A percentile compares a stretch with the other conserved stretches of the same genome.
Evolutionary conservation across 64 coral and sea anemone genomes (phyloP).

Genomic region (Anthopleura sola): DNA sequence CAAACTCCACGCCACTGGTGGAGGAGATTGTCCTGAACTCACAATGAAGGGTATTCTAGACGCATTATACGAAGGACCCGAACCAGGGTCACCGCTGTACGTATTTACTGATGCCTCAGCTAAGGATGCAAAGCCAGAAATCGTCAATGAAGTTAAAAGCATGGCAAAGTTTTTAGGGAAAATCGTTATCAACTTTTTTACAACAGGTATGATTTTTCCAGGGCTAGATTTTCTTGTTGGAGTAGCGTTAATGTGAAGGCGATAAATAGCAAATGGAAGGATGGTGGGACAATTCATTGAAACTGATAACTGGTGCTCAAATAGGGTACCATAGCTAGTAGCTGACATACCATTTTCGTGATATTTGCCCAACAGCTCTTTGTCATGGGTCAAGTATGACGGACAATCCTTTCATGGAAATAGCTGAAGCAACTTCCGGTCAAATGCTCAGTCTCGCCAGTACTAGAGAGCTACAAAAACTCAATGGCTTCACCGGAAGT

Average conservation of each 20-base stretch:
- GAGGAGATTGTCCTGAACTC: slow-evolving; percentile 73
- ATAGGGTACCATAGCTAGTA: background rate
- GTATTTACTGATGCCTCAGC: slow-evolving; percentile 80
- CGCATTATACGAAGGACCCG: slow-evolving; percentile 40
- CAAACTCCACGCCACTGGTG: slow-evolving; percentile 35
- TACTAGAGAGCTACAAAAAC: slow-evolving; percentile 33
- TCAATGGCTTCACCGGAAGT: slow-evolving; percentile 47
- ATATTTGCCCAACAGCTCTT: background rate
- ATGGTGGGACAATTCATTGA: too few relatives aligned
- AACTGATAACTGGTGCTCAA: too few relatives aligned
- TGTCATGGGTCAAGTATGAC: background rate
- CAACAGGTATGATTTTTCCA: slow-evolving; percentile 23
- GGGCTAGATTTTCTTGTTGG: too few relatives aligned
- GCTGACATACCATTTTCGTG: background rate
- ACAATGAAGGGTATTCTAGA: slow-evolving; percentile 57
- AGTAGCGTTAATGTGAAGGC: too few relatives aligned
- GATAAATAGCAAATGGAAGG: too few relatives aligned
- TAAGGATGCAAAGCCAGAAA: slow-evolving; percentile 43
- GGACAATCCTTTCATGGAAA: slow-evolving; percentile 25
- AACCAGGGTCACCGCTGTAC: slow-evolving; percentile 58
- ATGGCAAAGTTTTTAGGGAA: slow-evolving; percentile 22
- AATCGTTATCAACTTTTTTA: slow-evolving; percentile 65
- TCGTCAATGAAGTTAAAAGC: background rate
- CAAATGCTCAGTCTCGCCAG: slow-evolving; percentile 50
- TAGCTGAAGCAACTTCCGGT: slow-evolving; percentile 61